Evolutionary conservation across 2,888 invertebrate species (phyloP).

Genomic region (Agapostemon virescens): DNA sequence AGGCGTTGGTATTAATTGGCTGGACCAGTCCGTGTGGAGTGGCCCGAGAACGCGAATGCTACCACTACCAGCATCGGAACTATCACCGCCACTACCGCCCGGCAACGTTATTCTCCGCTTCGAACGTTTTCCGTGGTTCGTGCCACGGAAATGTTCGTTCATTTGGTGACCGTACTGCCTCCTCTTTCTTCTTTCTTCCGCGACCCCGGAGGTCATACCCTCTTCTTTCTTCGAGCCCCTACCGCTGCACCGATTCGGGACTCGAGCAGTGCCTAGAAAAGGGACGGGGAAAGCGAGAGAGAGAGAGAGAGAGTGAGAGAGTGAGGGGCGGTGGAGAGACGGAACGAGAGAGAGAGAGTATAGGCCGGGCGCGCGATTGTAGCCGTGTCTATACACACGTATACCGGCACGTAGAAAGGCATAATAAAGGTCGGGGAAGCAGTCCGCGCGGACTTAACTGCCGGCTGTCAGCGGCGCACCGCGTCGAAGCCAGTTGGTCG

Average conservation of each 20-base stretch:
- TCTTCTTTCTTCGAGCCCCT: constrained; percentile 52
- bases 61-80: constrained; percentile 33
- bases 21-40: constrained; percentile 67
- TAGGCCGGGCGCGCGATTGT: constrained; percentile 41
- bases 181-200: constrained; percentile 62
- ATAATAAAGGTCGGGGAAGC: constrained; percentile 65
- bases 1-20: constrained; percentile 77
- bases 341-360: constrained; percentile 53
- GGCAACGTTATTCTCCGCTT: constrained; percentile 59
- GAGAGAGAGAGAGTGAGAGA: background rate
- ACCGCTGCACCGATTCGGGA: constrained; percentile 28
- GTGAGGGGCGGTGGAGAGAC: background rate
- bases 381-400: constrained; percentile 56
- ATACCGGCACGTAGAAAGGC: constrained; percentile 63
- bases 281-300: background rate
- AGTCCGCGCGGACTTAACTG: constrained; percentile 77
- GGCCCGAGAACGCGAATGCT: constrained; percentile 60
- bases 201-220: constrained; percentile 50
- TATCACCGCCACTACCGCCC: constrained; percentile 29
- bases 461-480: constrained; percentile 58
- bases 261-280: constrained; percentile 52
- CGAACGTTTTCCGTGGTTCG: constrained; percentile 73
- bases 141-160: constrained; percentile 76
- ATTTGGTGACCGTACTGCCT: constrained; percentile 70
- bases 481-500: constrained; percentile 55